phyloP scores from a whole-genome alignment of 1,140 invertebrate species.

The Drosophila pectinifera region DNA sequence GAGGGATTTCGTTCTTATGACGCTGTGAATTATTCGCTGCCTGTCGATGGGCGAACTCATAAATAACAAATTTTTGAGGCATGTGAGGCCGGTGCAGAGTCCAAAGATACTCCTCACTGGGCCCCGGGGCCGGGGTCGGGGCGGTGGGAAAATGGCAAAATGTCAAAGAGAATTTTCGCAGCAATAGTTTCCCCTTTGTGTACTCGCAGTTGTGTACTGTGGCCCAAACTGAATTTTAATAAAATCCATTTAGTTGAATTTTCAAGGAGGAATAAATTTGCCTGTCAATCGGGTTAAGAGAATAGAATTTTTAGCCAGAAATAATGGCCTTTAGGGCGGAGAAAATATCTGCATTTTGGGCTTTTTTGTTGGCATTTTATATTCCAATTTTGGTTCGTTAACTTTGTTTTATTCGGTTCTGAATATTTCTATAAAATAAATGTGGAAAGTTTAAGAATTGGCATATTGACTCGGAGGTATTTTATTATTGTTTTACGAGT shows the following conservation, averaged over 20 bases:
- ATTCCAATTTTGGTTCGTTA: constrained; percentile 3
- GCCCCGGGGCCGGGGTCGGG: too few species aligned
- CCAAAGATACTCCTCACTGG: not conserved
- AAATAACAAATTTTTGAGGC: constrained; percentile 59
- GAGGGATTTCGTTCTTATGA: constrained; percentile 43
- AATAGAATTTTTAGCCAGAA: not conserved
- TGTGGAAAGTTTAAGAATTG: too few species aligned
- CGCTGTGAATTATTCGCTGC: constrained; percentile 62
- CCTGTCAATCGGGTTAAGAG: constrained; percentile 8
- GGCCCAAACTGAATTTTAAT: constrained; percentile 15
- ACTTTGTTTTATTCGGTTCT: not conserved
- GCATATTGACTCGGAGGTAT: not conserved
- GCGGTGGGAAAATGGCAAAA: not conserved
- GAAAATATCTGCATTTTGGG: not conserved
- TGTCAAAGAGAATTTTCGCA: constrained; percentile 21
- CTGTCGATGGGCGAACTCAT: constrained; percentile 58
- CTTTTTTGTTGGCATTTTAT: not conserved
- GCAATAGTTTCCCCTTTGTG: constrained; percentile 10
- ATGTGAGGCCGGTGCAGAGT: constrained; percentile 3
- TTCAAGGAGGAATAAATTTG: constrained; percentile 10
- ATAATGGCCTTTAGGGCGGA: not conserved
- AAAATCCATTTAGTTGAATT: constrained; percentile 6
- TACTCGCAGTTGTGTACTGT: not conserved
- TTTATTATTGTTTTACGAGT: not conserved
- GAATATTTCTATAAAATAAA: not conserved